Evolutionary conservation across 2,113 vertebrate genomes (phyloP).

Genomic region (Bubo scandiacus): DNA sequence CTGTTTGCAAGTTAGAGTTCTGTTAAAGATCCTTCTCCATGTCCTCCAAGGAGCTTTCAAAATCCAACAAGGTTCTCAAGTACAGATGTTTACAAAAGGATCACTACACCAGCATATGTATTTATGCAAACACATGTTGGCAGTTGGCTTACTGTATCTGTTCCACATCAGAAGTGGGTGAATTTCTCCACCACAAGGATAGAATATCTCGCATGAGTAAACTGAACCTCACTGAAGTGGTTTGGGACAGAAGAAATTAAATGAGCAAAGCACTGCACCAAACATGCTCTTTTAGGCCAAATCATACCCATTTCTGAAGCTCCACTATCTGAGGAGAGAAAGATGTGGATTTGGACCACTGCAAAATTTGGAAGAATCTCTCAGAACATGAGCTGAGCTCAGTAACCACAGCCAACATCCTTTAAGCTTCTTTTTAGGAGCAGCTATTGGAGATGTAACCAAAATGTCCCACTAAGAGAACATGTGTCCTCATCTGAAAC

Average conservation of each 20-base stretch:
- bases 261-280: constrained; percentile 8
- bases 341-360: constrained; percentile 39
- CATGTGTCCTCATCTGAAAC: background rate
- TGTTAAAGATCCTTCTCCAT: background rate
- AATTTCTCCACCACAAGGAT: constrained; percentile 38
- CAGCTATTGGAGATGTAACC: background rate
- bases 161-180: constrained; percentile 59
- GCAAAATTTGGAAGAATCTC: background rate
- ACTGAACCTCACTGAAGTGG: constrained; percentile 62
- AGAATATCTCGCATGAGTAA: constrained; percentile 50
- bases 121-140: constrained; percentile 41
- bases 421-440: background rate
- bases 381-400: background rate
- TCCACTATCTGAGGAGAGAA: background rate
- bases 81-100: constrained; percentile 31
- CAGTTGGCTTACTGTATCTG: constrained; percentile 21
- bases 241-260: constrained; percentile 54
- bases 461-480: background rate
- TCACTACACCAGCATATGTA: background rate
- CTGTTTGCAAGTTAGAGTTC: background rate
- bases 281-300: constrained; percentile 36
- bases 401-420: constrained; percentile 1
- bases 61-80: background rate
- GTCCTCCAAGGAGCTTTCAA: constrained; percentile 5
- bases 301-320: constrained; percentile 29